These are phyloP conservation scores for Dynastes grantii DNA, from an alignment of 2,888 invertebrate genomes.

Conservation along the genomic window DNA sequence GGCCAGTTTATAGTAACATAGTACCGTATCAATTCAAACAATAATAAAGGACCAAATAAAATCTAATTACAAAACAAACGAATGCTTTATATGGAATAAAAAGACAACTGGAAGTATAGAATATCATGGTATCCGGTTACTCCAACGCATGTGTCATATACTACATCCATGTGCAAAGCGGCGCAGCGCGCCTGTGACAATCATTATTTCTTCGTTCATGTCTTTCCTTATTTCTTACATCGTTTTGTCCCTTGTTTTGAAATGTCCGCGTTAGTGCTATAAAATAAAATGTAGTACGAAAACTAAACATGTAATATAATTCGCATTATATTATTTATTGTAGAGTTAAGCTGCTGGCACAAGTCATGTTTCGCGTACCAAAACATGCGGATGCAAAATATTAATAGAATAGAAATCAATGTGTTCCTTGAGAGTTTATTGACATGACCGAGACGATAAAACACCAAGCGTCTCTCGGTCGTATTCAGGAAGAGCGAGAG, in stretches of 20 bases:
- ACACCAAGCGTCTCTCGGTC: constrained; percentile 27
- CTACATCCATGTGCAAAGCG: constrained; percentile 26
- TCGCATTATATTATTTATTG: constrained; percentile 27
- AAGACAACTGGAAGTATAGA: constrained; percentile 28
- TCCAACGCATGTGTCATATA: constrained; percentile 18
- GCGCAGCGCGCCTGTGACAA: not conserved
- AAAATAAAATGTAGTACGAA: constrained; percentile 33
- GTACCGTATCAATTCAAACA: too few relatives aligned
- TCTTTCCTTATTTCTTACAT: not conserved
- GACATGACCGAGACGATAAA: constrained; percentile 48
- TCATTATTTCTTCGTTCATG: not conserved
- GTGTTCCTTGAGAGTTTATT: constrained; percentile 46
- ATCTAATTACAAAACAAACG: constrained; percentile 3
- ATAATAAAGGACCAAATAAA: too few relatives aligned
- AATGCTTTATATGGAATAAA: constrained; percentile 19
- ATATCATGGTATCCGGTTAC: constrained; percentile 42
- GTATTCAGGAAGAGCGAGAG: constrained; percentile 26
- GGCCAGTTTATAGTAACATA: not conserved
- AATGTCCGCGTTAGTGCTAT: not conserved
- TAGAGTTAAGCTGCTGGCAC: constrained; percentile 31
- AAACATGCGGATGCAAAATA: constrained; percentile 47
- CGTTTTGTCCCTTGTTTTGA: constrained; percentile 3
- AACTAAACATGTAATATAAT: constrained; percentile 30
- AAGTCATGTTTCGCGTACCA: constrained; percentile 31
- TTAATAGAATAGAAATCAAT: constrained; percentile 48